These are phyloP conservation scores for Silurus meridionalis DNA, from an alignment of 2,113 vertebrate genomes.

Conservation along the genomic window DNA sequence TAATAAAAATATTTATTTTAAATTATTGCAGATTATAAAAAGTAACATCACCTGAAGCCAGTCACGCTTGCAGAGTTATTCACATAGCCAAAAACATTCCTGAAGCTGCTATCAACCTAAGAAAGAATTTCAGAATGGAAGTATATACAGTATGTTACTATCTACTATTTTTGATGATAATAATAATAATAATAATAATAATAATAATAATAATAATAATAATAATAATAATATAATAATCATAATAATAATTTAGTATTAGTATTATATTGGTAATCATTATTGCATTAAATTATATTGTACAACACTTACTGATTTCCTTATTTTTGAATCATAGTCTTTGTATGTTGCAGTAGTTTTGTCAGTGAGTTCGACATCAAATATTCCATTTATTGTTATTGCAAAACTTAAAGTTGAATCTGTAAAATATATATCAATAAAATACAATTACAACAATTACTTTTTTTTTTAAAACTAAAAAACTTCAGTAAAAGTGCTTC, in stretches of 20 bases:
- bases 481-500: too few species aligned
- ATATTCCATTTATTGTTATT: constrained; percentile 11
- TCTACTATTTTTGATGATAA: neutral
- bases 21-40: neutral
- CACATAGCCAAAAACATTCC: neutral
- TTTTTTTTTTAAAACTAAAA: too few species aligned
- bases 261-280: too few species aligned
- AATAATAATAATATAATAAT: too few species aligned
- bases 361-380: neutral
- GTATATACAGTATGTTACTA: neutral
- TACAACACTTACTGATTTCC: constrained; percentile 27
- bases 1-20: too few species aligned
- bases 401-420: neutral
- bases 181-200: neutral
- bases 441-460: too few species aligned
- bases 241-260: neutral
- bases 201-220: neutral
- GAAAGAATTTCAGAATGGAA: neutral
- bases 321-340: neutral
- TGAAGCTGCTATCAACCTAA: neutral
- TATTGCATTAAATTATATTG: neutral
- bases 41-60: constrained; percentile 25
- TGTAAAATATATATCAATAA: too few species aligned
- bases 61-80: constrained; percentile 15
- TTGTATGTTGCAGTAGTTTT: neutral